A percentile compares a stretch with the other conserved stretches of the same genome.
Evolutionary conservation across 2,113 vertebrate genomes (phyloP).

Genomic region (Bos javanicus): DNA sequence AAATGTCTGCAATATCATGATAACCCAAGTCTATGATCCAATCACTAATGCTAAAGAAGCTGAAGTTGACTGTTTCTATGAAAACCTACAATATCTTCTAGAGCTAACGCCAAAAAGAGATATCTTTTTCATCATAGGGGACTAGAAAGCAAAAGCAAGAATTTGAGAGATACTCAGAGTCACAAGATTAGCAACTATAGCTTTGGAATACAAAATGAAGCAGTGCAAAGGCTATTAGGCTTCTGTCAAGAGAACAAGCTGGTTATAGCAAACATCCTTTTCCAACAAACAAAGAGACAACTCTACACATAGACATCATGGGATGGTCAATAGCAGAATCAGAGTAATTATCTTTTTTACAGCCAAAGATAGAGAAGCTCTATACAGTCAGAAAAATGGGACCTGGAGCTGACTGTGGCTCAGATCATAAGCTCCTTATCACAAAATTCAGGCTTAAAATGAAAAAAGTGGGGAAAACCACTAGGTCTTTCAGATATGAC

Average conservation of each 20-base stretch:
- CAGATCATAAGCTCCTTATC: neutral
- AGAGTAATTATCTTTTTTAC: neutral
- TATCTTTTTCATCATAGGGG: neutral
- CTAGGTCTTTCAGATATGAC: neutral
- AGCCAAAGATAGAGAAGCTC: neutral
- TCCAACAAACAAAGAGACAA: neutral
- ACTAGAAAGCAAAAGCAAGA: neutral
- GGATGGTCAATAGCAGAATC: neutral
- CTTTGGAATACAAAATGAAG: neutral
- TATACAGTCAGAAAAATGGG: neutral
- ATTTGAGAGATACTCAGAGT: neutral
- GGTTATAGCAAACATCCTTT: neutral
- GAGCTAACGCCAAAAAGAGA: neutral
- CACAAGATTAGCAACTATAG: neutral
- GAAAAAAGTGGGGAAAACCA: neutral
- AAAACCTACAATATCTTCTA: neutral
- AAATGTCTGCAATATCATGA: neutral
- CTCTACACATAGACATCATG: neutral
- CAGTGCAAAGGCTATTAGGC: neutral
- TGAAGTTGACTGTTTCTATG: neutral
- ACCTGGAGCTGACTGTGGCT: neutral
- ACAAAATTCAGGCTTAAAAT: neutral
- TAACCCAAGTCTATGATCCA: neutral
- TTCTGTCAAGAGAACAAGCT: neutral
- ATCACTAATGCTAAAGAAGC: neutral